phyloP scores from a whole-genome alignment of 1,140 invertebrate genomes.

The Panagrolaimus sp. region DNA sequence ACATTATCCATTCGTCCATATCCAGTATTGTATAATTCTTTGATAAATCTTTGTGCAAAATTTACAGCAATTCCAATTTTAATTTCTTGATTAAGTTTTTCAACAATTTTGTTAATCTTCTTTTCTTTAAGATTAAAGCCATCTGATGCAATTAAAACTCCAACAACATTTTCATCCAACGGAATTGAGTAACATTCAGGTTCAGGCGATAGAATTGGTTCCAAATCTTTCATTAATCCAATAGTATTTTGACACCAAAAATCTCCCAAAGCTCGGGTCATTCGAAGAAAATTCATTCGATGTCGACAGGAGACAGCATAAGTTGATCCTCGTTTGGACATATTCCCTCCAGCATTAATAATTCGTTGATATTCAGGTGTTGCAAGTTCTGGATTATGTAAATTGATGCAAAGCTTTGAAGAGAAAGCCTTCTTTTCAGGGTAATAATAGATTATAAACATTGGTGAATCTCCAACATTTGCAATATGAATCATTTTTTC shows the following conservation, averaged over 20 bases:
- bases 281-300: background rate
- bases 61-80: no score
- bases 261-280: conserved; percentile 2
- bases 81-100: no score
- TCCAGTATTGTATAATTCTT: no score
- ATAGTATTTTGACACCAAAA: background rate
- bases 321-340: background rate
- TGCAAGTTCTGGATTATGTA: background rate
- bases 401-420: background rate
- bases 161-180: no score
- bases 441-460: background rate
- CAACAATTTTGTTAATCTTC: no score
- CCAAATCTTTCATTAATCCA: background rate
- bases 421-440: background rate
- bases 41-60: no score
- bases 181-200: no score
- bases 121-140: no score
- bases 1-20: no score
- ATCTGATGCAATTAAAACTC: no score
- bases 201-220: background rate
- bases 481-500: background rate
- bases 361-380: background rate
- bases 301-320: background rate
- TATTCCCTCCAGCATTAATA: background rate
- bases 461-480: conserved; percentile 10